phyloP scores from a whole-genome alignment of 2,797 vertebrate genomes.

The Crocodylus rhombifer region DNA sequence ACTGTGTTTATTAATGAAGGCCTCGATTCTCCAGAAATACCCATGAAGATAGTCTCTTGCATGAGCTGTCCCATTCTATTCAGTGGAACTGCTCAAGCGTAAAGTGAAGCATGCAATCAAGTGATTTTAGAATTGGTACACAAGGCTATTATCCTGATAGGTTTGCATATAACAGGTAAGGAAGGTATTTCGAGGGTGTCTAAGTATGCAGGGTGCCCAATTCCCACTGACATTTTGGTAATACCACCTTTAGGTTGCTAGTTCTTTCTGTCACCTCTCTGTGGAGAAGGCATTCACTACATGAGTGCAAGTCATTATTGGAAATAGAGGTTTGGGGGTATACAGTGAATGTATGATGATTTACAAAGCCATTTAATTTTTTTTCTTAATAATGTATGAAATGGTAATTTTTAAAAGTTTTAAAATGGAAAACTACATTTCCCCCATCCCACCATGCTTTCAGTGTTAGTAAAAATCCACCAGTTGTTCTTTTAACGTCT shows the following conservation, averaged over 20 bases:
- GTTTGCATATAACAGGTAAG: background rate
- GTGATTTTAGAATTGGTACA: background rate
- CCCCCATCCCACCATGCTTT: background rate
- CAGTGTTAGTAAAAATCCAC: background rate
- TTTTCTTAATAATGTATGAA: constrained; percentile 14
- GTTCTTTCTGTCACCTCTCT: background rate
- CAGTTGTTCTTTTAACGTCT: constrained; percentile 14
- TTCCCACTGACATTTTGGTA: background rate
- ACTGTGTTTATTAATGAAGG: too few species aligned
- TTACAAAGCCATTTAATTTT: background rate
- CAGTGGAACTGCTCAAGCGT: background rate
- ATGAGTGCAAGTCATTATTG: background rate
- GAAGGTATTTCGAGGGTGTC: constrained; percentile 17
- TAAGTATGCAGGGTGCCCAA: background rate
- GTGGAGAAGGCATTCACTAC: background rate
- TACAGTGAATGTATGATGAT: background rate
- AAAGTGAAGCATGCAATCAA: background rate
- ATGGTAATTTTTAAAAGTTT: background rate
- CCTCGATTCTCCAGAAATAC: background rate
- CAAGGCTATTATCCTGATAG: background rate
- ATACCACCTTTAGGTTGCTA: background rate
- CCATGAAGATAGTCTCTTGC: background rate
- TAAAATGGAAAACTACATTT: background rate
- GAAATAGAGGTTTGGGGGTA: background rate
- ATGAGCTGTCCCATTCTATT: background rate